Evolutionary conservation across 2,113 vertebrate genomes (phyloP).

Genomic region (Odontesthes bonariensis): DNA sequence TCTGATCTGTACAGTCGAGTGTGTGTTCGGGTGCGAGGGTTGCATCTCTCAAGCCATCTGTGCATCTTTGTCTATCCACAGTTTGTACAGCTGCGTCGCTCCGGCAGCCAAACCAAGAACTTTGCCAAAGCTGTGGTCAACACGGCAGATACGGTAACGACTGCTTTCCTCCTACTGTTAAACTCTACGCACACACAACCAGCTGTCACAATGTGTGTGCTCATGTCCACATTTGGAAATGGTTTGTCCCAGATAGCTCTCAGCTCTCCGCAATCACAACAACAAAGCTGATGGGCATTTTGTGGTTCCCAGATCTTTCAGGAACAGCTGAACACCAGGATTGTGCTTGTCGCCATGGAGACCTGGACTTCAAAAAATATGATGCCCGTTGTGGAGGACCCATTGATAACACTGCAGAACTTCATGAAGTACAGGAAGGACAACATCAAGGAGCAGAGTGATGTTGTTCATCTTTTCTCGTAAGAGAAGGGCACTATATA

Average conservation of each 20-base stretch:
- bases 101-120: constrained; percentile 92
- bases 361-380: constrained; percentile 91
- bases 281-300: constrained; percentile 32
- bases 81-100: constrained; percentile 90
- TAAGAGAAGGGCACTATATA: constrained; percentile 68
- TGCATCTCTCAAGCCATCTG: constrained; percentile 39
- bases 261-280: background rate
- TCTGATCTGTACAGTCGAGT: background rate
- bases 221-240: constrained; percentile 1
- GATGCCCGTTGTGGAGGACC: constrained; percentile 88
- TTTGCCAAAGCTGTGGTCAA: constrained; percentile 97
- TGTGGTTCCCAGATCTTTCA: constrained; percentile 88
- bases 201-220: constrained; percentile 23
- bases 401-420: constrained; percentile 88
- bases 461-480: constrained; percentile 94
- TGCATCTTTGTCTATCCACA: constrained; percentile 65
- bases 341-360: constrained; percentile 98
- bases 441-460: constrained; percentile 87
- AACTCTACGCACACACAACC: constrained; percentile 12
- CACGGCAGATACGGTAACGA: constrained; percentile 92
- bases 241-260: constrained; percentile 1
- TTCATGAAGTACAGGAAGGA: constrained; percentile 93
- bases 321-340: constrained; percentile 95
- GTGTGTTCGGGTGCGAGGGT: constrained; percentile 15
- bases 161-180: constrained; percentile 22